These are phyloP conservation scores for Hemibagrus guttatus DNA, from an alignment of 2,797 vertebrate species.

Conservation along the genomic window DNA sequence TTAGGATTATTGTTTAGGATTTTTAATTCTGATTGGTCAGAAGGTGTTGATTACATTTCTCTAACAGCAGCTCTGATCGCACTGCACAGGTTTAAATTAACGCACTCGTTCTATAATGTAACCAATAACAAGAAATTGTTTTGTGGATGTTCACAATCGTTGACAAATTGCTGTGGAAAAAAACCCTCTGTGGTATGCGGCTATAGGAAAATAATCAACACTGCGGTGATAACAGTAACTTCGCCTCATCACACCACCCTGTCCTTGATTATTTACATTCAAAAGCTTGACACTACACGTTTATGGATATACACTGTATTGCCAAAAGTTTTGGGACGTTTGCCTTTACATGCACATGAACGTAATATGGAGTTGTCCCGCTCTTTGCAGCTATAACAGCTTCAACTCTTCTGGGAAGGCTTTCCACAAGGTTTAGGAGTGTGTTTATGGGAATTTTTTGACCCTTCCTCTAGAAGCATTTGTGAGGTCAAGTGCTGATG, in stretches of 20 bases:
- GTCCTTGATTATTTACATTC: background rate
- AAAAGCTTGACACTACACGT: no score
- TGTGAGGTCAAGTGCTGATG: no score
- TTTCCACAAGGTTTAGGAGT: no score
- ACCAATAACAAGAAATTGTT: background rate
- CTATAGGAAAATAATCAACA: background rate
- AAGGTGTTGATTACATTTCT: background rate
- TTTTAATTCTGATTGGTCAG: background rate
- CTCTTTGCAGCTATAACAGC: no score
- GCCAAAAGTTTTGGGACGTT: no score
- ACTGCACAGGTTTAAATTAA: background rate
- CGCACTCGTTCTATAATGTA: background rate
- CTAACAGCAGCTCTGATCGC: background rate
- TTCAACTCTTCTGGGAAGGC: no score
- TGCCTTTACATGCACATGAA: no score
- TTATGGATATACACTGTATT: no score
- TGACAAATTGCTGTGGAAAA: background rate
- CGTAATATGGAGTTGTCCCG: no score
- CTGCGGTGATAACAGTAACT: background rate
- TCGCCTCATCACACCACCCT: background rate
- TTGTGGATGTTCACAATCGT: background rate
- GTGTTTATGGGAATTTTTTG: no score
- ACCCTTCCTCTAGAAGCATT: no score
- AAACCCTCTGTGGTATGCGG: background rate
- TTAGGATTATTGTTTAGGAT: no score